phyloP scores from a whole-genome alignment of 2,797 vertebrate species.

The Tamandua tetradactyla region DNA sequence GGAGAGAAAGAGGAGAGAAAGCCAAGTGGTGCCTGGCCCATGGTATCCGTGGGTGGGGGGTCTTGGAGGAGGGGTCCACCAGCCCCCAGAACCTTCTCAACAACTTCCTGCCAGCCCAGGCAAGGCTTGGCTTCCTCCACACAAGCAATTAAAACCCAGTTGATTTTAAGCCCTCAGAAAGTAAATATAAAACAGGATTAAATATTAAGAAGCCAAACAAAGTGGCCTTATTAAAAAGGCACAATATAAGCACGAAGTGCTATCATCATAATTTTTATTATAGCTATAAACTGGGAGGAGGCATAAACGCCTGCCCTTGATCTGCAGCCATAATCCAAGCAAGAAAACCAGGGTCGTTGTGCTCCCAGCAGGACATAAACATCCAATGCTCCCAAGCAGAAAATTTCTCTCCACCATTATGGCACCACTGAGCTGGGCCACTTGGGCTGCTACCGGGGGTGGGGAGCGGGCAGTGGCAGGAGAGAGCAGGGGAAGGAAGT shows the following conservation, averaged over 20 bases:
- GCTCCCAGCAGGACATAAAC: slow-evolving; percentile 46
- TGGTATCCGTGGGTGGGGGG: not conserved
- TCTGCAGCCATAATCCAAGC: slow-evolving; percentile 16
- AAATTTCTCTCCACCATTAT: not conserved
- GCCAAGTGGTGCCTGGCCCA: not conserved
- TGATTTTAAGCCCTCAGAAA: slow-evolving; percentile 60
- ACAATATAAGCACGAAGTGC: not conserved
- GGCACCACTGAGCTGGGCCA: not conserved
- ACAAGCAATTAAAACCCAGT: slow-evolving; percentile 48
- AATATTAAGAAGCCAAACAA: slow-evolving; percentile 74
- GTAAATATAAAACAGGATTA: slow-evolving; percentile 73
- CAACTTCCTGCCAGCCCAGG: not conserved
- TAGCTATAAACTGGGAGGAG: slow-evolving; percentile 48
- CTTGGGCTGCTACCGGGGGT: accelerated
- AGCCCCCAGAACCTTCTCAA: not conserved
- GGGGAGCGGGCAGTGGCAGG: too few relatives aligned
- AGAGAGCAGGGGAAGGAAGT: not conserved
- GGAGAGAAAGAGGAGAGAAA: not conserved
- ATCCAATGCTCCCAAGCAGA: slow-evolving; percentile 2
- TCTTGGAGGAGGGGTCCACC: not conserved
- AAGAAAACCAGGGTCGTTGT: not conserved
- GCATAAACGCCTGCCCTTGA: slow-evolving; percentile 5
- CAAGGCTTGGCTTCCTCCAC: not conserved
- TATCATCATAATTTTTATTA: slow-evolving; percentile 40
- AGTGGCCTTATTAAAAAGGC: slow-evolving; percentile 70